Conservation (phyloP, 1,140 invertebrate species). For the Palaemon carinicauda region DNA sequence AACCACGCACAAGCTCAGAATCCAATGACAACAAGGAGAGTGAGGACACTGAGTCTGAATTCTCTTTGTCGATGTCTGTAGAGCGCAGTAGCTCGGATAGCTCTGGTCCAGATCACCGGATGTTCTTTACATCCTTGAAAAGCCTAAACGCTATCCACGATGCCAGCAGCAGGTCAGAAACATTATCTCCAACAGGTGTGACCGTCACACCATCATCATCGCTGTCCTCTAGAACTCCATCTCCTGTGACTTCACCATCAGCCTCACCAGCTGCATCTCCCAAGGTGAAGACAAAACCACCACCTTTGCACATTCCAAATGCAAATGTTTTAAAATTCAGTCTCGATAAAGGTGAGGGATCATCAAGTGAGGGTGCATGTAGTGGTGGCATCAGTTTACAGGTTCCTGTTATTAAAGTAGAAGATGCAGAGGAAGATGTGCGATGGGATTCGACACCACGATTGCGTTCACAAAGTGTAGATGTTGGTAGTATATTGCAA, state of each 20-base stretch:
- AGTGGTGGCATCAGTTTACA: background rate
- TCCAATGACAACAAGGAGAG: constrained; percentile 53
- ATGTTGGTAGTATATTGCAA: constrained; percentile 44
- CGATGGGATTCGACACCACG: constrained; percentile 58
- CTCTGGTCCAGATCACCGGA: constrained; percentile 50
- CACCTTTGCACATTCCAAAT: constrained; percentile 58
- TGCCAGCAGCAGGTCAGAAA: background rate
- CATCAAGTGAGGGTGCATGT: background rate
- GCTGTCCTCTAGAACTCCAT: constrained; percentile 44
- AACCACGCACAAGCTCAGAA: constrained; percentile 51
- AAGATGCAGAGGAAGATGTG: constrained; percentile 47
- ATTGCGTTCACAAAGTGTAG: constrained; percentile 58
- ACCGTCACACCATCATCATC: constrained; percentile 44
- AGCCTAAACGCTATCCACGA: constrained; percentile 13
- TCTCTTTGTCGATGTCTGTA: constrained; percentile 52
- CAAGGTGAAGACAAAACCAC: constrained; percentile 60
- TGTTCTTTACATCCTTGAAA: constrained; percentile 43
- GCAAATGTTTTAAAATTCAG: constrained; percentile 58
- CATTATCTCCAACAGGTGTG: constrained; percentile 15
- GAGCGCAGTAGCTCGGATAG: constrained; percentile 56
- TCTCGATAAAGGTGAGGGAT: background rate
- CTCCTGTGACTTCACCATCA: constrained; percentile 44
- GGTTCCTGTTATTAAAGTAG: constrained; percentile 54
- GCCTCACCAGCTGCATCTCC: constrained; percentile 57
- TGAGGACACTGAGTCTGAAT: constrained; percentile 58